Evolutionary conservation across 2,797 vertebrate genomes (phyloP).

Genomic region (Buceros bicornis): DNA sequence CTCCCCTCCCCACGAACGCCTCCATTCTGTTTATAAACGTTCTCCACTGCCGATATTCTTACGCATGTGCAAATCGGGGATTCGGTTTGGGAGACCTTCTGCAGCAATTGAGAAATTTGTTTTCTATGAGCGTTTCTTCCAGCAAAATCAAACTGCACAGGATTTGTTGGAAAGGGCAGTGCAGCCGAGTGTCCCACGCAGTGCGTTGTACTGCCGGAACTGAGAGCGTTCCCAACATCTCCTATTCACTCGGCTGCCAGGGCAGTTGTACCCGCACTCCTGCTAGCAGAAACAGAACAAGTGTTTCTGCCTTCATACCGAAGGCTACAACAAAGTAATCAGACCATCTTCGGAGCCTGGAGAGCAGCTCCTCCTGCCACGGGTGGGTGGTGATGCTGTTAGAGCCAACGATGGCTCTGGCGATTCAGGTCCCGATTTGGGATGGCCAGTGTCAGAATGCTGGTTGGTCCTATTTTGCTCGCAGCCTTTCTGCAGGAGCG

Average conservation of each 20-base stretch:
- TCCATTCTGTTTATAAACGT: background rate
- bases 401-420: accelerated
- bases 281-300: background rate
- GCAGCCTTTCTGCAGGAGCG: background rate
- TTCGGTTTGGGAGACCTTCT: background rate
- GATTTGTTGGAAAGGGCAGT: background rate
- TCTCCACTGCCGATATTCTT: background rate
- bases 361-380: background rate
- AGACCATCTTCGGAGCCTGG: background rate
- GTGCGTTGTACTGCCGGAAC: background rate
- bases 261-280: background rate
- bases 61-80: background rate
- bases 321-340: background rate
- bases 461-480: background rate
- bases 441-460: background rate
- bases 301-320: background rate
- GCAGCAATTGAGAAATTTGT: background rate
- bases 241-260: background rate
- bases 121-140: background rate
- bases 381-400: accelerated
- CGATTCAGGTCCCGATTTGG: accelerated
- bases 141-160: background rate
- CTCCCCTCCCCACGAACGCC: background rate
- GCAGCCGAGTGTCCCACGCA: accelerated
- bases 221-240: background rate